phyloP scores from a whole-genome alignment of 2,888 invertebrate species.

The Sympetrum striolatum region DNA sequence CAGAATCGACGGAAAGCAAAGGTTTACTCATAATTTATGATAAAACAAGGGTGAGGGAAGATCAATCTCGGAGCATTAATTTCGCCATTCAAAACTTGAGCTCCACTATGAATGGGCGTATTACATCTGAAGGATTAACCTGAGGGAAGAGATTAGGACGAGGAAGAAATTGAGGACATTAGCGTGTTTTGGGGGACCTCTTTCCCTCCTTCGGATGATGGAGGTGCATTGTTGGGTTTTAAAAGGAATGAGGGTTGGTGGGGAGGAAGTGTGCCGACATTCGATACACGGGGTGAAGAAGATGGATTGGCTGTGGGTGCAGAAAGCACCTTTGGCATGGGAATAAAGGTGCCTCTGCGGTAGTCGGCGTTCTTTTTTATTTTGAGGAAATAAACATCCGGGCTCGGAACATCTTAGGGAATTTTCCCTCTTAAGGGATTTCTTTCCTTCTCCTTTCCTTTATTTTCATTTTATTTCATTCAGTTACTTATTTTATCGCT shows the following conservation, averaged over 20 bases:
- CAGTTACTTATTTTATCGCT: background rate
- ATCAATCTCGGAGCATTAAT: constrained; percentile 36
- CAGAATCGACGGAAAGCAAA: background rate
- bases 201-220: background rate
- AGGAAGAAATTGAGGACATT: constrained; percentile 18
- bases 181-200: constrained; percentile 2
- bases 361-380: background rate
- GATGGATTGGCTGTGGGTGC: constrained; percentile 23
- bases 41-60: background rate
- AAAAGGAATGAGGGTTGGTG: constrained; percentile 7
- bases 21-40: background rate
- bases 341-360: background rate
- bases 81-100: constrained; percentile 31
- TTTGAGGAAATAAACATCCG: constrained; percentile 3
- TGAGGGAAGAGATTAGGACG: constrained; percentile 27
- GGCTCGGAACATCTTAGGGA: constrained; percentile 10
- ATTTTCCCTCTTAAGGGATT: background rate
- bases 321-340: background rate
- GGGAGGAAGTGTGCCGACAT: background rate
- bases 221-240: constrained; percentile 18
- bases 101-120: constrained; percentile 31
- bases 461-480: background rate
- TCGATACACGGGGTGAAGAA: constrained; percentile 28
- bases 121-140: constrained; percentile 37
- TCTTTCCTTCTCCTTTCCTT: background rate